phyloP scores from a whole-genome alignment of 2,888 invertebrate genomes.

The Torymus texanus region DNA sequence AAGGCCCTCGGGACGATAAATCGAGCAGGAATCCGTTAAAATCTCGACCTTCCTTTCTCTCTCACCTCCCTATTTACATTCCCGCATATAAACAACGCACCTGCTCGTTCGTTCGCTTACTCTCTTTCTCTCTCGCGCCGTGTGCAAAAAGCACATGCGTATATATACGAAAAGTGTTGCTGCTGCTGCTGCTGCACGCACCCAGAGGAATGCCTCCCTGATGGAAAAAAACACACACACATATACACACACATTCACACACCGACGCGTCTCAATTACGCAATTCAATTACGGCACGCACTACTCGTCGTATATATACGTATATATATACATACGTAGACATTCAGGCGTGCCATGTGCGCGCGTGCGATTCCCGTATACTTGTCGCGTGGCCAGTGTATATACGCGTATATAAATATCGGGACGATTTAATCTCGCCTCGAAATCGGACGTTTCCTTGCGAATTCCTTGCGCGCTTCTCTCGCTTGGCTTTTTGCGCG shows the following conservation, averaged over 20 bases:
- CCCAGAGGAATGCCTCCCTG: slow-evolving; percentile 23
- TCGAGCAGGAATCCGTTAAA: background rate
- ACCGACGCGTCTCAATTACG: slow-evolving; percentile 22
- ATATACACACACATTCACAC: too few species aligned
- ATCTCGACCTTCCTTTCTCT: background rate
- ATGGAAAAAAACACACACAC: background rate
- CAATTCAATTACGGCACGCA: slow-evolving; percentile 10
- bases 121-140: too few species aligned
- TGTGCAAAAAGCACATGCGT: too few species aligned
- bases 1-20: background rate
- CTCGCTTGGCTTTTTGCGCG: too few species aligned
- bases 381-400: background rate
- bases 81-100: background rate
- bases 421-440: slow-evolving; percentile 39
- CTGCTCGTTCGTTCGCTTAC: too few species aligned
- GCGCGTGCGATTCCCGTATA: too few species aligned
- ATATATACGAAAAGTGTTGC: too few species aligned
- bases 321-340: background rate
- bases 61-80: background rate
- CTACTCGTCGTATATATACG: background rate
- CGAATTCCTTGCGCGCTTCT: slow-evolving; percentile 36
- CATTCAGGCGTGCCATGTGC: background rate
- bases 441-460: slow-evolving; percentile 46
- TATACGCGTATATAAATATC: background rate
- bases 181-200: background rate